Base-by-base conservation (phyloP, 1,140 invertebrate species). In the Drosophila neocordata region DNA sequence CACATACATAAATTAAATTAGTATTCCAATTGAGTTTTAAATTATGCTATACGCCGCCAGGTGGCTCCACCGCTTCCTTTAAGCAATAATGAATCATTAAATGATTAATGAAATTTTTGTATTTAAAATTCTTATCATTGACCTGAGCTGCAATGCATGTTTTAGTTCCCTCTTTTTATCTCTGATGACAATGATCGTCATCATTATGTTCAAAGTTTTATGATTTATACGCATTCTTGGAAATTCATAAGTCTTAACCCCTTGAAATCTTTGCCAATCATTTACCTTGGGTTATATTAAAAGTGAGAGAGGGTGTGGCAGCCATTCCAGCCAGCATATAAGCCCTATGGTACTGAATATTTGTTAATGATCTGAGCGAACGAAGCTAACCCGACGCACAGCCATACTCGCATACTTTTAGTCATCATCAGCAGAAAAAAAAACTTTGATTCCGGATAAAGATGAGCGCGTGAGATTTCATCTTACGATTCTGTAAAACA, bases 341-440 rank as follows among this genome's bases (percentile, higher is more conserved):
- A 20, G 37, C 37, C 37, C 37, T 48, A 48, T 48, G 15, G 2
- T 8, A 18, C 57, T 27, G 67, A 66, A 59, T 48, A 57, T 53
- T 53, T 55, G 77, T 74, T 67, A 69, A 81, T 81, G 77, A 85
- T 80, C 24, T 64, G 59, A 8, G 35, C 24, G 65, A 51, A 56
- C 48, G 34, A n/a, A 34, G 66, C 24, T 73, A 18, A 56, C 27
- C 63, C 59, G 48, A 65, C 44, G 35, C 27, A 34, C 18, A 48
- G 3, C 2, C 11, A 58, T 22, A 37, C n/a, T 27, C 37, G 20
- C 35, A 56, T 22, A 61, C n/a, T 78, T 83, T 87, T 85, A 87
- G 78, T 87, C 83, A 82, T 74, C 82, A 81, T 87, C 82, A 87
- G 78, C 82, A 65, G 56, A 85, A 73, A 35, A 65, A 56, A 57